phyloP scores from a whole-genome alignment of 2,888 invertebrate species.

The Galeruca laticollis region DNA sequence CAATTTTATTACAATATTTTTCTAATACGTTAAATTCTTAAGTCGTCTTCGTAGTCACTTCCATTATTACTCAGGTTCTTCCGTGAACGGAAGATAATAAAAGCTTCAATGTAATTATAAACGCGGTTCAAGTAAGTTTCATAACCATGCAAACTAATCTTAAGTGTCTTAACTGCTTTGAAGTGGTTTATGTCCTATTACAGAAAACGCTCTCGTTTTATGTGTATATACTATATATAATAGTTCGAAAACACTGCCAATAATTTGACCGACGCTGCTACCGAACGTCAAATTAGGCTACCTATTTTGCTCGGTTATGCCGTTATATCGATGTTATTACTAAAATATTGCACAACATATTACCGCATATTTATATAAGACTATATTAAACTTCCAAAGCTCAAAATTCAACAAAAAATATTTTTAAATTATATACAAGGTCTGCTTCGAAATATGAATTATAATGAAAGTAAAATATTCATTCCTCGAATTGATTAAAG shows the following conservation, averaged over 20 bases:
- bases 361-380: too few species aligned
- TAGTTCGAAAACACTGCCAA: constrained; percentile 10
- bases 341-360: too few species aligned
- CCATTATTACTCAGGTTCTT: not conserved
- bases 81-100: not conserved
- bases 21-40: not conserved
- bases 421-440: too few species aligned
- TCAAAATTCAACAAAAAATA: too few species aligned
- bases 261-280: constrained; percentile 8
- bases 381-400: too few species aligned
- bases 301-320: not conserved
- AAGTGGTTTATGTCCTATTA: constrained; percentile 21
- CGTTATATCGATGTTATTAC: not conserved
- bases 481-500: too few species aligned
- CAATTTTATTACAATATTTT: too few species aligned
- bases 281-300: not conserved
- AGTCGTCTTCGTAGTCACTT: not conserved
- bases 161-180: constrained; percentile 25
- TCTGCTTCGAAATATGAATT: too few species aligned
- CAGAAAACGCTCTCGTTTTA: constrained; percentile 5
- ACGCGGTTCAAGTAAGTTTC: constrained; percentile 23
- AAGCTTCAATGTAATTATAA: constrained; percentile 15
- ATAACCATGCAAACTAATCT: constrained; percentile 25
- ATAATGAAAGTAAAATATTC: too few species aligned
- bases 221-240: not conserved